These are phyloP conservation scores for Seriola aureovittata DNA, from an alignment of 2,113 vertebrate species.

Conservation along the genomic window DNA sequence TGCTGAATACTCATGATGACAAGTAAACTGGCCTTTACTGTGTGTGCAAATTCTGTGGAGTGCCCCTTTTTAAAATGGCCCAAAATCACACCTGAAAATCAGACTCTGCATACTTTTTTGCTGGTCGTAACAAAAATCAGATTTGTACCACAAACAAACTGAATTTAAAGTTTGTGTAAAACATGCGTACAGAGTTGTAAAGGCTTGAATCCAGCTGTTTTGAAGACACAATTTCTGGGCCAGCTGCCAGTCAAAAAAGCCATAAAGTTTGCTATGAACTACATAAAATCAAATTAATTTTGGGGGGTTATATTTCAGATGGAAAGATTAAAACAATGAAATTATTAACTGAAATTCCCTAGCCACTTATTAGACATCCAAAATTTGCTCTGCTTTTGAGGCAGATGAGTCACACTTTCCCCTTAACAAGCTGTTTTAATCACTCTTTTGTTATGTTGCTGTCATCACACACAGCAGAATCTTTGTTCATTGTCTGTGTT, in stretches of 20 bases:
- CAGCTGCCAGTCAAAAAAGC: background rate
- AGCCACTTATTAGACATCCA: constrained; percentile 63
- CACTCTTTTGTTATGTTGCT: constrained; percentile 65
- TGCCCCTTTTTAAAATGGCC: too few relatives aligned
- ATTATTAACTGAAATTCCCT: constrained; percentile 52
- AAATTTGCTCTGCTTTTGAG: constrained; percentile 64
- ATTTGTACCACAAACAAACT: background rate
- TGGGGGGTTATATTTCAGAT: constrained; percentile 26
- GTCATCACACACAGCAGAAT: constrained; percentile 59
- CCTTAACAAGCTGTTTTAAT: constrained; percentile 69
- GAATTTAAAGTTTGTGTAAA: background rate
- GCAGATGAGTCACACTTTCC: constrained; percentile 56
- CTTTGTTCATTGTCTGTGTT: constrained; percentile 68
- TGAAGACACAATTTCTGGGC: background rate
- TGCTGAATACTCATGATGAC: background rate
- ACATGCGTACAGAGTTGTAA: background rate
- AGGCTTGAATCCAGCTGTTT: background rate
- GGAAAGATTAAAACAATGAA: constrained; percentile 46
- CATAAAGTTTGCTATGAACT: background rate
- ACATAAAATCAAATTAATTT: constrained; percentile 9
- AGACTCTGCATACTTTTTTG: too few relatives aligned
- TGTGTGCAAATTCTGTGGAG: too few relatives aligned
- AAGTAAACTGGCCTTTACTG: background rate
- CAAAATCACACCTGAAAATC: background rate
- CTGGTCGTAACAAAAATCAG: background rate